Evolutionary conservation across 2,888 invertebrate genomes (phyloP), one percentile per base, ranked within the genome.

Genomic region (Ennomos erosarius): DNA sequence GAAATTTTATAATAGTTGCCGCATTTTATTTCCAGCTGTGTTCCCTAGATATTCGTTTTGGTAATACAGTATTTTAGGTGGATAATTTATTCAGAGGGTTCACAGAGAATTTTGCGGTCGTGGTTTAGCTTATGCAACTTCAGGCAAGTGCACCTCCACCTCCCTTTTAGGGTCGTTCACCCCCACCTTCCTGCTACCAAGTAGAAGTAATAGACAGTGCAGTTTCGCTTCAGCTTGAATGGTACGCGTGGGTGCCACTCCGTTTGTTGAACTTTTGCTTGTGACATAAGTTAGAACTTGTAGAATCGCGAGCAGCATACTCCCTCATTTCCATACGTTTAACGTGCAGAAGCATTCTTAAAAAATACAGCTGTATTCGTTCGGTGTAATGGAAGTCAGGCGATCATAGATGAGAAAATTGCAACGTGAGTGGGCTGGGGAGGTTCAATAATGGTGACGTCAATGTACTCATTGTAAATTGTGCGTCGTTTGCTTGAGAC

Each of bases 211-310:
- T 78, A 74, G 73, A 75, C 70, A 77, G 70, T 79, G 79, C 80
- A 83, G 77, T 84, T 85, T 84, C 74, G 78, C 81, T 81, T 74
- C 72, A 80, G 77, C 75, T 79, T 82, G 81, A 84, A 87, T 84
- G 80, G 73, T 73, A 48, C 36, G 75, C 76, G 86, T 84, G 83
- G 83, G 85, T 80, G 82, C 73, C 70, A 69, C 65, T 63, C 70
- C 73, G 76, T 80, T 82, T 73, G 70, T 73, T 74, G 63, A 63
- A 68, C 61, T 70, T n/a, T 59, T 66, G 64, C 64, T 68, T 68
- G 68, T 67, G 62, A 67, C 59, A 67, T 69, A 69, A 69, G 52
- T 60, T 67, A 43, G 47, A 55, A 53, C 58, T 48, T 37, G 11
- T 37, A 36, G 38, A 48, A 42, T 37, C 50, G 33, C 51, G 11